Conservation (phyloP, 2,888 invertebrate genomes). For the Pogonocherus hispidulus region DNA sequence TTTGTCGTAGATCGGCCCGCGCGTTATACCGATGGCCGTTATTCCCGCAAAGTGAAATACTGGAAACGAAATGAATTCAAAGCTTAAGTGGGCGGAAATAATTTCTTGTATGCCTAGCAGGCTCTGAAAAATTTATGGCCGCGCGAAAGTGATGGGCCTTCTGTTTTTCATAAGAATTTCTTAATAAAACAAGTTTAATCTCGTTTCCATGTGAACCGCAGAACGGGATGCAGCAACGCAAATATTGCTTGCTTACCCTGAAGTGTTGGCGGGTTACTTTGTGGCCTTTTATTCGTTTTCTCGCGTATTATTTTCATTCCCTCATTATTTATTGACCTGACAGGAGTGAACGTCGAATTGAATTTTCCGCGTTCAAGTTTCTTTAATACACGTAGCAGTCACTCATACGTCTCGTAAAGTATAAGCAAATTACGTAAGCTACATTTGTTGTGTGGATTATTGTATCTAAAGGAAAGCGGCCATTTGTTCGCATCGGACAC, state of each 20-base stretch:
- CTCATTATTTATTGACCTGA: slow-evolving; percentile 1
- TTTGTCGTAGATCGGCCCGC: no score
- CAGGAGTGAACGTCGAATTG: neutral
- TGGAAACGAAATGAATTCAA: slow-evolving; percentile 1
- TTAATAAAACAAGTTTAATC: slow-evolving; percentile 6
- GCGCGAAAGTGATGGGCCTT: neutral
- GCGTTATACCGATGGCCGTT: neutral
- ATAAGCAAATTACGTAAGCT: no score
- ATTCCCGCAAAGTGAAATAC: neutral
- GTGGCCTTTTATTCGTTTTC: neutral
- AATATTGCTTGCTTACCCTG: no score
- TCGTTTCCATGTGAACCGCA: neutral
- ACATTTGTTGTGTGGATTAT: no score
- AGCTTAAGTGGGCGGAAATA: slow-evolving; percentile 9
- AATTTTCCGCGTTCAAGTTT: no score
- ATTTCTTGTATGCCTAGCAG: neutral
- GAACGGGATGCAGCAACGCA: neutral
- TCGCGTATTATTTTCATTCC: neutral
- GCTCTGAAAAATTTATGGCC: slow-evolving; percentile 5
- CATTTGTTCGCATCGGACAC: no score
- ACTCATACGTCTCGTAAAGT: no score
- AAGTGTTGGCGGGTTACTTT: neutral
- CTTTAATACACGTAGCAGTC: no score
- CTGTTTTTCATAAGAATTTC: neutral
- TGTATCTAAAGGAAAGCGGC: no score